Conservation (phyloP, 2,797 vertebrate species). For the Liparis tanakae region DNA sequence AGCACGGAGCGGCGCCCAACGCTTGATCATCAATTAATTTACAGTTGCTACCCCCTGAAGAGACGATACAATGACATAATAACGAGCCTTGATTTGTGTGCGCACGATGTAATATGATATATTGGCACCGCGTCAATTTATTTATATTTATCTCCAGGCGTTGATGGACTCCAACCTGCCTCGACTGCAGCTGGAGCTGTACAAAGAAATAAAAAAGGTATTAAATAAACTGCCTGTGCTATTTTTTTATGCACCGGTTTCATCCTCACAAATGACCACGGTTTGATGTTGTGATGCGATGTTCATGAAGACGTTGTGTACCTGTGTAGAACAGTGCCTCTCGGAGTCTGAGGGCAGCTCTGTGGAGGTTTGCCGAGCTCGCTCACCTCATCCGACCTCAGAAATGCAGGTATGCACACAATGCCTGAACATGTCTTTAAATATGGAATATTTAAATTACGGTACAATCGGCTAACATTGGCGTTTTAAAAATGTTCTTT, state of each 20-base stretch:
- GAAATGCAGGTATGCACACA: conserved; percentile 91
- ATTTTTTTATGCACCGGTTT: not conserved
- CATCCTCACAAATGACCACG: not conserved
- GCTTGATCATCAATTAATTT: not conserved
- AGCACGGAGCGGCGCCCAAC: conserved; percentile 69
- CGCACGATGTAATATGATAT: not conserved
- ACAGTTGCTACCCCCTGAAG: not conserved
- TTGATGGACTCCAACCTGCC: conserved; percentile 98
- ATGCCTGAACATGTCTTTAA: not conserved
- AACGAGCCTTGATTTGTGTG: not conserved
- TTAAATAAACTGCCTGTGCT: not conserved
- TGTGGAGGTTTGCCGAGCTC: conserved; percentile 98
- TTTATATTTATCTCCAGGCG: conserved; percentile 80
- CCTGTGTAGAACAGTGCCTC: conserved; percentile 91
- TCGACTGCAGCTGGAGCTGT: conserved; percentile 94
- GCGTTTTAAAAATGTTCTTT: not conserved
- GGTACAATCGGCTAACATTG: not conserved
- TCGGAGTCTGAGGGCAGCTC: conserved; percentile 94
- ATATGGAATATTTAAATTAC: not conserved
- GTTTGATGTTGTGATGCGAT: not conserved
- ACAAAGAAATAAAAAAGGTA: conserved; percentile 99
- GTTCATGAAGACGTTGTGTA: conserved; percentile 2
- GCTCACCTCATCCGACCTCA: conserved; percentile 97
- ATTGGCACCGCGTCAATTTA: not conserved
- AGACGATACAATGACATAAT: not conserved